phyloP scores from a whole-genome alignment of 2,113 vertebrate genomes.

The Cynocephalus volans region DNA sequence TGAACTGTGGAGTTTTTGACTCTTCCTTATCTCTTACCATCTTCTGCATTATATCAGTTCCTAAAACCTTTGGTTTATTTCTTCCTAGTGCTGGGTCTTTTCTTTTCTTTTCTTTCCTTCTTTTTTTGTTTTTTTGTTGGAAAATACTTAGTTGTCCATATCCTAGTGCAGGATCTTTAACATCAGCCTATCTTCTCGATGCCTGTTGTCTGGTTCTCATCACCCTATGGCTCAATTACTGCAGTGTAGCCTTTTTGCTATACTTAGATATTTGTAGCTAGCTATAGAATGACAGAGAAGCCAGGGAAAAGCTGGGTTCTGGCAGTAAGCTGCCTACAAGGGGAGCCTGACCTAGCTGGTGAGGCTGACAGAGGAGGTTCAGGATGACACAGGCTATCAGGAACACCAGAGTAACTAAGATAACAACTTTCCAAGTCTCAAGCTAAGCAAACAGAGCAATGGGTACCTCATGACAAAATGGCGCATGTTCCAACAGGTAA shows the following conservation, averaged over 20 bases:
- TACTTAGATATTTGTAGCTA: neutral
- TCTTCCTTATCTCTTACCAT: neutral
- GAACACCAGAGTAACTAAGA: neutral
- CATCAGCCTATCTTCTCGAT: neutral
- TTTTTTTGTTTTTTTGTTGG: too few relatives aligned
- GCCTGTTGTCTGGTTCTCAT: neutral
- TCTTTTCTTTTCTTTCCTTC: too few relatives aligned
- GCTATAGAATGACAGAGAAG: neutral
- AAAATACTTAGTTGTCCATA: too few relatives aligned
- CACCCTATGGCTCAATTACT: neutral
- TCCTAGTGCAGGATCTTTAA: neutral
- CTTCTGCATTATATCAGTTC: neutral
- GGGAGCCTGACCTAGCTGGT: neutral
- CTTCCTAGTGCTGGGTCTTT: neutral
- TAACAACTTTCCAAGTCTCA: neutral
- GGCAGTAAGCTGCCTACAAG: neutral
- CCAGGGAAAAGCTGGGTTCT: neutral
- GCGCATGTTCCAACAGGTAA: neutral
- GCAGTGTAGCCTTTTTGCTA: neutral
- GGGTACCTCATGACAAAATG: neutral
- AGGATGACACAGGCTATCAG: neutral
- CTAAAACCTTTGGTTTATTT: neutral
- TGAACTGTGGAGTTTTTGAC: neutral
- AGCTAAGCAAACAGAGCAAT: neutral
- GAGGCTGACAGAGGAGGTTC: neutral